Evolutionary conservation across 2,797 vertebrate genomes (phyloP).

Genomic region (Sebastes oblongus): DNA sequence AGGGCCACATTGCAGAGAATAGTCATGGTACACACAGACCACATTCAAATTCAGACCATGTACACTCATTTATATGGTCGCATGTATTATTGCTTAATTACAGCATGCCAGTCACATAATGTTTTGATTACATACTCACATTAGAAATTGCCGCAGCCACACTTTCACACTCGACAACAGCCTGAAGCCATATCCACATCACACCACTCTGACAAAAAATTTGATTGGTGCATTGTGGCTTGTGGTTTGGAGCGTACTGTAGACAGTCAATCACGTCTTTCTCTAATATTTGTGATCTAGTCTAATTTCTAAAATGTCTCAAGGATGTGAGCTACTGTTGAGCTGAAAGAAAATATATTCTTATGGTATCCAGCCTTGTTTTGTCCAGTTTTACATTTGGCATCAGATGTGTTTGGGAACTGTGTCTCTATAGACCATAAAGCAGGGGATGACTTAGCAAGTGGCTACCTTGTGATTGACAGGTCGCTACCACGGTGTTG

Average conservation of each 20-base stretch:
- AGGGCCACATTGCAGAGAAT: background rate
- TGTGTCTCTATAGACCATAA: background rate
- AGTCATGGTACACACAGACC: background rate
- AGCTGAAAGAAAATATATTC: background rate
- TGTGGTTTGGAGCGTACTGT: background rate
- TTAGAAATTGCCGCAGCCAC: constrained; percentile 30
- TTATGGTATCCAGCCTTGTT: background rate
- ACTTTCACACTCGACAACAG: constrained; percentile 28
- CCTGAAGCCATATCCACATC: constrained; percentile 27
- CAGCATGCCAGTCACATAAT: constrained; percentile 50
- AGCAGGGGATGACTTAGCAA: no score
- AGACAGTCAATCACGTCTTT: constrained; percentile 2
- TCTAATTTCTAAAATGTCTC: background rate
- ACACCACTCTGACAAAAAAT: constrained; percentile 8
- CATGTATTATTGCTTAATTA: constrained; percentile 47
- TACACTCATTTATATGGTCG: constrained; percentile 15
- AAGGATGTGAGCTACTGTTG: background rate
- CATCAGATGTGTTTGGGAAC: background rate
- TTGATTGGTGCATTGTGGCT: constrained; percentile 9
- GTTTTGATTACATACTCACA: constrained; percentile 42
- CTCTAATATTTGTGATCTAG: constrained; percentile 6
- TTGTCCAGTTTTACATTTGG: background rate
- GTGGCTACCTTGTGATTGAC: no score
- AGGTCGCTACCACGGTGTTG: no score
- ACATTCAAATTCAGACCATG: constrained; percentile 32